Conservation (phyloP, 2,797 vertebrate genomes). For the Xenops minutus region DNA sequence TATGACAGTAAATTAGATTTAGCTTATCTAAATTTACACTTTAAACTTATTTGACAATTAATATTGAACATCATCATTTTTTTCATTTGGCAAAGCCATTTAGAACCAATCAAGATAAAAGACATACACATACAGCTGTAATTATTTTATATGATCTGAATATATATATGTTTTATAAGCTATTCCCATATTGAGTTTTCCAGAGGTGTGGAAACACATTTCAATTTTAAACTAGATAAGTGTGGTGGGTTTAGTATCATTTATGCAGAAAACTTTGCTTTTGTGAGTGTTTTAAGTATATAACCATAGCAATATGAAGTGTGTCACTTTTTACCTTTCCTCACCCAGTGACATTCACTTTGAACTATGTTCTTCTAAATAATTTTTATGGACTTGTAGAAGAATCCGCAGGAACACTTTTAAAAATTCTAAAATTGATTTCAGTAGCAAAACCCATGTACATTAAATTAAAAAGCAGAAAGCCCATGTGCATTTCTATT, state of each 20-base stretch:
- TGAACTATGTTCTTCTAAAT: not conserved
- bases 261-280: not conserved
- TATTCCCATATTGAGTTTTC: not conserved
- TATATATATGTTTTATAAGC: too few species aligned
- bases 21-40: not conserved
- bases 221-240: not conserved
- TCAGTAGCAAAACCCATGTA: not conserved
- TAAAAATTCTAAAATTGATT: not conserved
- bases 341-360: not conserved
- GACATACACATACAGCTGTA: not conserved
- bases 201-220: not conserved
- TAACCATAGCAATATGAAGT: not conserved
- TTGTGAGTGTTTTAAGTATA: not conserved
- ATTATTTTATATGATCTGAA: not conserved
- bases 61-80: not conserved
- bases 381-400: not conserved
- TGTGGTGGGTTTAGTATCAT: not conserved
- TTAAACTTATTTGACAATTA: not conserved
- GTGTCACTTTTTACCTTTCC: not conserved
- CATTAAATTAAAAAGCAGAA: not conserved
- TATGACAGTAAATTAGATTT: not conserved
- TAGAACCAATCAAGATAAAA: not conserved
- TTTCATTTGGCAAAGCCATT: not conserved
- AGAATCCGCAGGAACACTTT: not conserved
- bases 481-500: not conserved